Percentiles rank a stretch among this genome's conserved stretches.
Evolutionary conservation across 2,797 vertebrate genomes (phyloP).

Genomic region (Ara ararauna): DNA sequence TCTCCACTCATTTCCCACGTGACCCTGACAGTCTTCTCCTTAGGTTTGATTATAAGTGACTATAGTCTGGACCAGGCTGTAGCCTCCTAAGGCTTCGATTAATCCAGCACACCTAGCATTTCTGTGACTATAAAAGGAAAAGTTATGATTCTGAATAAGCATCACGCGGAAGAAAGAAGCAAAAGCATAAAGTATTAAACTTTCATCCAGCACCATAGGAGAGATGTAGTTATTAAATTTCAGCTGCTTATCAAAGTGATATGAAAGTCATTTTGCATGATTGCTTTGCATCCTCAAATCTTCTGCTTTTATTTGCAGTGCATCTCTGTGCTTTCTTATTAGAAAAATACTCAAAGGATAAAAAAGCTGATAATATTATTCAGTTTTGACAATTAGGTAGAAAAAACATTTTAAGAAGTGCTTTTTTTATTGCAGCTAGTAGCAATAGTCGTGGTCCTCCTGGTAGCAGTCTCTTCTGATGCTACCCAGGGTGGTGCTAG

Average conservation of each 20-base stretch:
- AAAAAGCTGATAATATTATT: slow-evolving; percentile 87
- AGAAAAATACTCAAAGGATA: slow-evolving; percentile 87
- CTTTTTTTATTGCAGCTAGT: slow-evolving; percentile 80
- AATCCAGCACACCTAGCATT: slow-evolving; percentile 67
- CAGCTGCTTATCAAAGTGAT: slow-evolving; percentile 87
- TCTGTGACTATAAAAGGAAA: slow-evolving; percentile 74
- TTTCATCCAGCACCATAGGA: slow-evolving; percentile 83
- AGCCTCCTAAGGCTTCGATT: slow-evolving; percentile 63
- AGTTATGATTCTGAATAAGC: slow-evolving; percentile 77
- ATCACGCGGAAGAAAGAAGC: slow-evolving; percentile 73
- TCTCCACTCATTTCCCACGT: slow-evolving; percentile 50
- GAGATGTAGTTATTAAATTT: slow-evolving; percentile 87
- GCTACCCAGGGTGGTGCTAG: slow-evolving; percentile 71
- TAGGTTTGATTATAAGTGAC: slow-evolving; percentile 22
- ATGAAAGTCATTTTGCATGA: slow-evolving; percentile 87
- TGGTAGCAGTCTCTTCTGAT: slow-evolving; percentile 72
- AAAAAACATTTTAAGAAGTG: slow-evolving; percentile 80
- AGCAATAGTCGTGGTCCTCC: slow-evolving; percentile 78
- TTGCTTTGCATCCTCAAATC: slow-evolving; percentile 83
- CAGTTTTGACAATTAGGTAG: slow-evolving; percentile 84
- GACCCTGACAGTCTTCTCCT: slow-evolving; percentile 21
- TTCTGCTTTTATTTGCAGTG: slow-evolving; percentile 84
- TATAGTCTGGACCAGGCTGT: slow-evolving; percentile 21
- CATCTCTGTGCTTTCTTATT: slow-evolving; percentile 83
- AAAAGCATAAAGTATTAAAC: slow-evolving; percentile 82